phyloP scores from a whole-genome alignment of 1,140 invertebrate genomes.

The Penaeus japonicus region DNA sequence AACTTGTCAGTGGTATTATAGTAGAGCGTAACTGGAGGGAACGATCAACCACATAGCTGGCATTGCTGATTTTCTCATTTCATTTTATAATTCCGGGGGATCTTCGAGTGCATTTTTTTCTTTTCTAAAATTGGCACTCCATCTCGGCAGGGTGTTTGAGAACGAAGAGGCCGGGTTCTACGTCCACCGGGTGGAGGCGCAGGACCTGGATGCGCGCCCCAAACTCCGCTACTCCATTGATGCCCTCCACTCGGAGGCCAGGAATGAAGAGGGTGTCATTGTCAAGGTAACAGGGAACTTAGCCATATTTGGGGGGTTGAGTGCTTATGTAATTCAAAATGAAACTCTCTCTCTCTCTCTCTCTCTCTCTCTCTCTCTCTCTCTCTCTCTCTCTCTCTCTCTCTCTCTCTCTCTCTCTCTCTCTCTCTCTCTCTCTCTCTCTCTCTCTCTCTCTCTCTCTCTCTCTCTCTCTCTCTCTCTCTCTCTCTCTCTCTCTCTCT shows the following conservation, averaged over 20 bases:
- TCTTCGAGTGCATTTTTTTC: neutral
- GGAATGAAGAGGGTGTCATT: constrained; percentile 75
- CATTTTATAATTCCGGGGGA: neutral
- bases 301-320: too few species aligned
- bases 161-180: constrained; percentile 41
- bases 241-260: constrained; percentile 74
- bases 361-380: too few species aligned
- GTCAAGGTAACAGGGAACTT: constrained; percentile 59
- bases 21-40: too few species aligned
- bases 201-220: constrained; percentile 58
- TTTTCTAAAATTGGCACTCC: neutral
- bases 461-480: too few species aligned
- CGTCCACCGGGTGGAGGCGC: constrained; percentile 53
- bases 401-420: too few species aligned
- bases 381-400: too few species aligned
- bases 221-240: constrained; percentile 65
- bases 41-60: too few species aligned
- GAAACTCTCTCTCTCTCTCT: too few species aligned
- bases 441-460: too few species aligned
- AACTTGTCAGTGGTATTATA: neutral
- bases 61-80: neutral
- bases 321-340: too few species aligned
- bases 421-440: too few species aligned
- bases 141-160: constrained; percentile 40
- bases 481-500: too few species aligned